phyloP scores from a whole-genome alignment of 2,888 invertebrate species.

The Nephrotoma appendiculata region DNA sequence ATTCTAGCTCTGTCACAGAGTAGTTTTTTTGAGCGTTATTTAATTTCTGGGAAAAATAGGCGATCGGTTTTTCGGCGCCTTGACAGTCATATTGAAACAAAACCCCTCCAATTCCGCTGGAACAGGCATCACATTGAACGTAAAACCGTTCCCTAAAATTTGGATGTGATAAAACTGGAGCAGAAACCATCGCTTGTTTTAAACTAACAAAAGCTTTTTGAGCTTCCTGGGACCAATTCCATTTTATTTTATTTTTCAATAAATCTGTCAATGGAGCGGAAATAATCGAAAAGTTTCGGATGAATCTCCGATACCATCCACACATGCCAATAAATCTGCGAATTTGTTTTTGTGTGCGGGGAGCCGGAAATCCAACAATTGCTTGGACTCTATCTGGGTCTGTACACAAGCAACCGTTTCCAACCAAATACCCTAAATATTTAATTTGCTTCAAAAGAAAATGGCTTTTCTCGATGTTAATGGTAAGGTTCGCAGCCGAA shows the following conservation, averaged over 20 bases:
- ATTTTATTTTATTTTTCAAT: background rate
- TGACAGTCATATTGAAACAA: background rate
- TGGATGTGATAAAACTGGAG: background rate
- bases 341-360: background rate
- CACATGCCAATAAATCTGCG: background rate
- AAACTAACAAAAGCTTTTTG: background rate
- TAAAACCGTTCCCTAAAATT: background rate
- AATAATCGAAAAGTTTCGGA: background rate
- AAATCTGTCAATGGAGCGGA: background rate
- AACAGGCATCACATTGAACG: background rate
- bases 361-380: background rate
- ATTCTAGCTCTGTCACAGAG: background rate
- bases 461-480: background rate
- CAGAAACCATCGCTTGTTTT: background rate
- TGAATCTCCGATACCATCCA: no score
- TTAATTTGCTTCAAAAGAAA: background rate
- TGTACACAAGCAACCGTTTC: background rate
- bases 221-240: background rate
- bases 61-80: background rate
- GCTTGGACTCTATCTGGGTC: background rate
- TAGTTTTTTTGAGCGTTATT: background rate
- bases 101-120: background rate
- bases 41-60: background rate
- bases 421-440: background rate
- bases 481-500: background rate